phyloP scores from a whole-genome alignment of 2,888 invertebrate genomes.

The Leucozona laternaria region DNA sequence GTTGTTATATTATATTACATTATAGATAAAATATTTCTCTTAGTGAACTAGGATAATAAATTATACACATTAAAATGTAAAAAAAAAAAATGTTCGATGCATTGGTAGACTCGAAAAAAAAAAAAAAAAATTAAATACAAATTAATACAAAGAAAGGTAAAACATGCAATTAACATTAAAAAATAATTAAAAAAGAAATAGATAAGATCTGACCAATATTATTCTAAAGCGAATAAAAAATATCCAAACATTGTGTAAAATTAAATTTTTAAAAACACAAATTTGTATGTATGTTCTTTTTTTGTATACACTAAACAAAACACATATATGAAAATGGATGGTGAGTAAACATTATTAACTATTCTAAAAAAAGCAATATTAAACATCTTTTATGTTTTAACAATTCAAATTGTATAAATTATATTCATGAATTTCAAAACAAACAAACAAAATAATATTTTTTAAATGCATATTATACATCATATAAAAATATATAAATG shows the following conservation, averaged over 20 bases:
- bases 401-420: slow-evolving; percentile 57
- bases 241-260: slow-evolving; percentile 68
- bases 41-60: slow-evolving; percentile 75
- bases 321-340: slow-evolving; percentile 55
- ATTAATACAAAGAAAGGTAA: slow-evolving; percentile 31
- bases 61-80: slow-evolving; percentile 74
- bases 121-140: slow-evolving; percentile 37
- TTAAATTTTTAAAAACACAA: slow-evolving; percentile 63
- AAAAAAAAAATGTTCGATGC: slow-evolving; percentile 35
- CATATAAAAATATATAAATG: slow-evolving; percentile 29
- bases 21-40: slow-evolving; percentile 76
- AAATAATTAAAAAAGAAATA: slow-evolving; percentile 62
- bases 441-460: slow-evolving; percentile 64
- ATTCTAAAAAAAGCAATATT: slow-evolving; percentile 75
- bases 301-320: slow-evolving; percentile 53
- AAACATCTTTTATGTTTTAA: slow-evolving; percentile 62
- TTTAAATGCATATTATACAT: slow-evolving; percentile 74
- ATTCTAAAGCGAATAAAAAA: slow-evolving; percentile 73
- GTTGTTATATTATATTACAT: slow-evolving; percentile 75
- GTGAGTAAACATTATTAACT: slow-evolving; percentile 48
- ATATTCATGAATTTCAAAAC: slow-evolving; percentile 64
- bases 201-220: slow-evolving; percentile 77
- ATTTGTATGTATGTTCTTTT: slow-evolving; percentile 47
- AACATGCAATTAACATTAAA: slow-evolving; percentile 74
- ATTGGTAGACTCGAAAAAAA: slow-evolving; percentile 55